Evolutionary conservation across 2,113 vertebrate species (phyloP).

Genomic region (Megaleporinus macrocephalus): DNA sequence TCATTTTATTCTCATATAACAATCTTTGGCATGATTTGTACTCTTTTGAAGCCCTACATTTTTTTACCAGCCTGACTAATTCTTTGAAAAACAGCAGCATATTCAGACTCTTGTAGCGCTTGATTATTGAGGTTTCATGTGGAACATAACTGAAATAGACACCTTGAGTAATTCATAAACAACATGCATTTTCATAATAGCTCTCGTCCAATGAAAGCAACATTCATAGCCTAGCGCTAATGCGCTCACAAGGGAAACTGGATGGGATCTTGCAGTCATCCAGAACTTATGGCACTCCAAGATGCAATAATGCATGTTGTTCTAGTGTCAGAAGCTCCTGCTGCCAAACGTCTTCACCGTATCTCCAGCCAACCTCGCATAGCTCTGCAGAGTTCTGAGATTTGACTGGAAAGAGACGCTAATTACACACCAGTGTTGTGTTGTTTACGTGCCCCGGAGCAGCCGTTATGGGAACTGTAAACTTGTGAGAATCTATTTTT

Average conservation of each 20-base stretch:
- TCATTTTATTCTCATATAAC: too few relatives aligned
- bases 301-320: slow-evolving; percentile 53
- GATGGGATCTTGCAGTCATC: slow-evolving; percentile 40
- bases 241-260: not conserved
- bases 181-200: too few relatives aligned
- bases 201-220: too few relatives aligned
- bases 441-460: slow-evolving; percentile 38
- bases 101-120: too few relatives aligned
- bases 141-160: not conserved
- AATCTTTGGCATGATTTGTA: too few relatives aligned
- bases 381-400: slow-evolving; percentile 44
- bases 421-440: slow-evolving; percentile 43
- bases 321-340: slow-evolving; percentile 44
- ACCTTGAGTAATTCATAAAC: too few relatives aligned
- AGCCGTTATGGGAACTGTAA: slow-evolving; percentile 13
- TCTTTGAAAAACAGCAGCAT: too few relatives aligned
- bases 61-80: too few relatives aligned
- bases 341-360: slow-evolving; percentile 49
- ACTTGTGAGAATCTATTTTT: slow-evolving; percentile 25
- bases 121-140: too few relatives aligned
- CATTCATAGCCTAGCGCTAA: too few relatives aligned
- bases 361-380: slow-evolving; percentile 42
- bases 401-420: slow-evolving; percentile 27
- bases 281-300: slow-evolving; percentile 40
- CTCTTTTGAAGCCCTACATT: too few relatives aligned